Percentiles rank a stretch among this genome's conserved stretches.
Conservation (phyloP, 1,140 invertebrate genomes). For the Pteromalus puparum region DNA sequence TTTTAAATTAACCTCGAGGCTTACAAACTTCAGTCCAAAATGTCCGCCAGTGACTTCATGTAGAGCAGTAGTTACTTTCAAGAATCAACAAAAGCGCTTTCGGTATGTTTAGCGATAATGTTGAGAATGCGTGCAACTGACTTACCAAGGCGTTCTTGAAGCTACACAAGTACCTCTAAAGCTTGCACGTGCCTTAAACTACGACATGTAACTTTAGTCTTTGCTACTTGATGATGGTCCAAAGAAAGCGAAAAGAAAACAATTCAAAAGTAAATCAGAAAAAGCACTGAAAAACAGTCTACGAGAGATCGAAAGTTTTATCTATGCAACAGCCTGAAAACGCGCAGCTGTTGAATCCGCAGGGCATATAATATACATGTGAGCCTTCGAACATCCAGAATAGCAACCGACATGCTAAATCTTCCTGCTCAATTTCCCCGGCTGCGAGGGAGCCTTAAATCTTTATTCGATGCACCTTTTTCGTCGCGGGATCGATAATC, state of each 20-base stretch:
- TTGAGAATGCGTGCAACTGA: background rate
- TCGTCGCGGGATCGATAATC: conserved; percentile 23
- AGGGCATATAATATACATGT: background rate
- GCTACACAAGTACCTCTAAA: background rate
- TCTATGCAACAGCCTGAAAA: background rate
- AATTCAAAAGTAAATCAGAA: background rate
- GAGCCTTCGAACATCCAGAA: background rate
- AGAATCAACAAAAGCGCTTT: too few relatives aligned
- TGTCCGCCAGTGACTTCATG: too few relatives aligned
- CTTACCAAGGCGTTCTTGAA: background rate
- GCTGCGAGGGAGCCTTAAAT: conserved; percentile 1
- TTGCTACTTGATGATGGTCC: too few relatives aligned
- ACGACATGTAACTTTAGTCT: too few relatives aligned
- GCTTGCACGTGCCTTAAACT: too few relatives aligned
- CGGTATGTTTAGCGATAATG: background rate
- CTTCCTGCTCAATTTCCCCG: background rate
- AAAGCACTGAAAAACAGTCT: background rate
- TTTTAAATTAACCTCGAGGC: too few relatives aligned
- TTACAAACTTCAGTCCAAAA: too few relatives aligned
- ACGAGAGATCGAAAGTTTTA: background rate
- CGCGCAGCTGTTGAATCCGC: too few relatives aligned
- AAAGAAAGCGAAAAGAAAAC: too few relatives aligned
- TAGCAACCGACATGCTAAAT: background rate
- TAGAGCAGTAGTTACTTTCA: too few relatives aligned
- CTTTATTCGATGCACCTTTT: conserved; percentile 25